These are phyloP conservation scores for Tragelaphus oryx DNA, from an alignment of 2,797 vertebrate species.

Conservation along the genomic window DNA sequence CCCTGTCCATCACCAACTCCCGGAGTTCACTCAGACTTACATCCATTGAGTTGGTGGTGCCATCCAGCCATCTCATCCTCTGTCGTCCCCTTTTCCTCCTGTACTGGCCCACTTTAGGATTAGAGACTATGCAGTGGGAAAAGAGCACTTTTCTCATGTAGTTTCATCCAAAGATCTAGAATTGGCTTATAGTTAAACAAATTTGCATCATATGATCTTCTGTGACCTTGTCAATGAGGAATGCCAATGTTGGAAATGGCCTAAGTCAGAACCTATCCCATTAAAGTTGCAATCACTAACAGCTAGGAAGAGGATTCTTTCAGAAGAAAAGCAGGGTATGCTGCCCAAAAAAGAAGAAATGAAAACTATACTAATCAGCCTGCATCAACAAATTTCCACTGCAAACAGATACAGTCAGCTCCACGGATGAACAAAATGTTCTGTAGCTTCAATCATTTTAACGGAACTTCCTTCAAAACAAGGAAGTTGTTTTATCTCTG, in stretches of 20 bases:
- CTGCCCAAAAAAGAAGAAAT: background rate
- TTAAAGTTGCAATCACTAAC: background rate
- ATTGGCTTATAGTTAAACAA: background rate
- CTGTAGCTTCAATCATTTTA: background rate
- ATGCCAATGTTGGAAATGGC: background rate
- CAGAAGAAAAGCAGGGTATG: background rate
- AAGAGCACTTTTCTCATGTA: background rate
- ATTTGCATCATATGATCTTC: background rate
- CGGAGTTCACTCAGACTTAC: no score
- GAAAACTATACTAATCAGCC: background rate
- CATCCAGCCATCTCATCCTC: no score
- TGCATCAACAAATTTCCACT: background rate
- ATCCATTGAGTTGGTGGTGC: no score
- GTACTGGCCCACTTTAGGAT: background rate
- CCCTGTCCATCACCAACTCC: no score
- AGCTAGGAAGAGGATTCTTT: background rate
- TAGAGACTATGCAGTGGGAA: background rate
- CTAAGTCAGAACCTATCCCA: background rate
- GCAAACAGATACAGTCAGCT: background rate
- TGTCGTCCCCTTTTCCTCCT: no score
- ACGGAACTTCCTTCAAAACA: background rate
- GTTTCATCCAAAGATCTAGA: background rate
- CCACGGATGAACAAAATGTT: background rate
- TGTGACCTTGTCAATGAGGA: background rate
- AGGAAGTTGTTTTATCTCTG: background rate